Base-by-base conservation (phyloP, 2,113 vertebrate species). In the Sturnira hondurensis region DNA sequence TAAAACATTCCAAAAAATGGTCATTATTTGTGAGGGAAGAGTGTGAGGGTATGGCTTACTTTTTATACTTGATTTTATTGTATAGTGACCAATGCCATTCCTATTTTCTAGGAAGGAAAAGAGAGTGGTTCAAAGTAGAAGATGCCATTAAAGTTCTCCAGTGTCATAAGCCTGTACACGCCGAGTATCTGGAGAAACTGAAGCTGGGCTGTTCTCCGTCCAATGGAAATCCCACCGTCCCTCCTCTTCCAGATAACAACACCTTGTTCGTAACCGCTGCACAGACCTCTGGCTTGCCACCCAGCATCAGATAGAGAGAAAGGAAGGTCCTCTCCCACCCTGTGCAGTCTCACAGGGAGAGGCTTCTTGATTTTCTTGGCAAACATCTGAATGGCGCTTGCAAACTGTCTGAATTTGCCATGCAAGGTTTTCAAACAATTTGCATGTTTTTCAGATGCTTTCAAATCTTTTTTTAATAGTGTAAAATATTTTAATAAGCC, bases 81-180 rank as follows among this genome's bases (percentile, higher is more conserved):
- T 54, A 38, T 73, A 61, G 36, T 95, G 70, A 96, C 22, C 38
- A 22, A 13, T 76, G 50, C 70, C 54, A 5, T 95, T 95, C 3
- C 45, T 97, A 0, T 97, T 86, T 78, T 97, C 95, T 92, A 99
- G 99, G 99, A 97, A 99, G 99, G 94, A 99, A 99, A 97, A 99
- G 99, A 97, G 99, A 99, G 86, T 99, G 99, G 99, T 99, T 99
- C 98, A 99, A 99, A 98, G 99, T 99, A 36, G 99, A 99, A 95
- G 99, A 99, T 97, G 99, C 99, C 45, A 99, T 99, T 97, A 99
- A 98, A 96, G 99, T 99, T 86, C 98, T 99, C 93, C 99, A 99
- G 98, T 99, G 98, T 97, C 99, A 99, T 98, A 99, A 99, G 96
- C 99, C 99, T 38, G 99, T 99, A 96, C 99, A 99, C 17, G 99